Percentiles rank a stretch among this genome's conserved stretches.
These are phyloP conservation scores for Hydriomena furcata DNA, from an alignment of 2,888 invertebrate species.

Conservation along the genomic window DNA sequence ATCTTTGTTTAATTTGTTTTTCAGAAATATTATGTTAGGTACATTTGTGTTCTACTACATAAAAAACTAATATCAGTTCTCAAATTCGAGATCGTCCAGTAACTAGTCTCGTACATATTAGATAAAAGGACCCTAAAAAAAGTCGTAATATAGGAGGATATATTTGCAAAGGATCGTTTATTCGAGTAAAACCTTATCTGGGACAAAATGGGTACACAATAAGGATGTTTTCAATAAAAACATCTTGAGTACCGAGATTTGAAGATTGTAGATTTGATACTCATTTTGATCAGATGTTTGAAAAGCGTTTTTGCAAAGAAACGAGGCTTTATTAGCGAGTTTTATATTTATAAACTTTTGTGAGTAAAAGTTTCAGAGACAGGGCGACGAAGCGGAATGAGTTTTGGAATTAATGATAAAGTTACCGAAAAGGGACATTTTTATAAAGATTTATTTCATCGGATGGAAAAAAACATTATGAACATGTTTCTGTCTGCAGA, in stretches of 20 bases:
- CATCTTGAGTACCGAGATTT: constrained; percentile 15
- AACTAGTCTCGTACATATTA: background rate
- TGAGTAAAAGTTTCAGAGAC: constrained; percentile 18
- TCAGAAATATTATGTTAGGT: no score
- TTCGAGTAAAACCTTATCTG: constrained; percentile 1
- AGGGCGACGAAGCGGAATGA: constrained; percentile 19
- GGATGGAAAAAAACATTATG: constrained; percentile 3
- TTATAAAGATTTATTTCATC: constrained; percentile 16
- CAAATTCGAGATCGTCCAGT: no score
- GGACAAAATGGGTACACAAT: constrained; percentile 19
- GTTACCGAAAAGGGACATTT: constrained; percentile 15
- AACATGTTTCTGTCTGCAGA: background rate
- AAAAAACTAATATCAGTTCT: no score
- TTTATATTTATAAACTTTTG: constrained; percentile 26
- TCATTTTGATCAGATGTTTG: constrained; percentile 26
- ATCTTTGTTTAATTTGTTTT: no score
- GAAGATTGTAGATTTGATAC: constrained; percentile 21
- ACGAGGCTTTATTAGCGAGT: constrained; percentile 27
- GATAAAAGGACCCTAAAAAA: background rate
- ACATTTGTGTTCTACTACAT: no score
- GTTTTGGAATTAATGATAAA: constrained; percentile 24
- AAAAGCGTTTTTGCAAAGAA: constrained; percentile 22
- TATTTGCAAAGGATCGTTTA: constrained; percentile 3
- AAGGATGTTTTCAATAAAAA: constrained; percentile 35
- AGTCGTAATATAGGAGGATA: background rate